Base-by-base conservation (phyloP, 2,797 vertebrate species). In the Cyprinella venusta region DNA sequence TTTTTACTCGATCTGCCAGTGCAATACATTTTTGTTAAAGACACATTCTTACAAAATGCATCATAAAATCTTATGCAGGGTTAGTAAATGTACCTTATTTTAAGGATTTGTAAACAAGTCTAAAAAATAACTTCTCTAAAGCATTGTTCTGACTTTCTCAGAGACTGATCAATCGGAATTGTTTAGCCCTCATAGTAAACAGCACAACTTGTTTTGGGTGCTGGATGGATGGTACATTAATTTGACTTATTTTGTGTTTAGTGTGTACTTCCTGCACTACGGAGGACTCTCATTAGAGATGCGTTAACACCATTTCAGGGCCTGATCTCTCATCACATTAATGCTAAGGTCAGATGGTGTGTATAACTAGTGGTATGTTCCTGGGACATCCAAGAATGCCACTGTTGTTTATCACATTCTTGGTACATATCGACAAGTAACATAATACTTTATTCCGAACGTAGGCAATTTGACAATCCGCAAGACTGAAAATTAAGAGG, bases 401-500 rank as follows among this genome's bases (percentile, higher is more conserved):
- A 71, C 83, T 91, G 92, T 92, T 94, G 92, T 93, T 93, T 90
- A 90, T 90, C 84, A 89, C 89, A 88, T 91, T 92, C 89, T 85
- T 91, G 88, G 82, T 88, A 90, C 90, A 90, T 87, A 90, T 86
- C 75, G 85, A 88, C 86, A 83, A 79, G 83, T 89, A 93, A 92
- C 91, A 86, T 86, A 90, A 92, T 83, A 77, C 77, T 24, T 79
- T 79, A 79, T 82, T 78, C 81, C 77, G 79, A 67, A 59, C 86
- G n/a, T 83, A 88, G 90, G 78, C 85, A 83, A 88, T 88, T 90
- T 91, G 89, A 89, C 86, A 79, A 85, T 92, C 90, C 90, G 84
- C 90, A 89, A 95, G 94, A 94, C 92, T 93, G 92, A 94, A 94
- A 93, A 94, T 92, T 92, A 89, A 88, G 88, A 92, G 88, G 88